Conservation (phyloP, 1,140 invertebrate species). For the Drosophila micromelanica region DNA sequence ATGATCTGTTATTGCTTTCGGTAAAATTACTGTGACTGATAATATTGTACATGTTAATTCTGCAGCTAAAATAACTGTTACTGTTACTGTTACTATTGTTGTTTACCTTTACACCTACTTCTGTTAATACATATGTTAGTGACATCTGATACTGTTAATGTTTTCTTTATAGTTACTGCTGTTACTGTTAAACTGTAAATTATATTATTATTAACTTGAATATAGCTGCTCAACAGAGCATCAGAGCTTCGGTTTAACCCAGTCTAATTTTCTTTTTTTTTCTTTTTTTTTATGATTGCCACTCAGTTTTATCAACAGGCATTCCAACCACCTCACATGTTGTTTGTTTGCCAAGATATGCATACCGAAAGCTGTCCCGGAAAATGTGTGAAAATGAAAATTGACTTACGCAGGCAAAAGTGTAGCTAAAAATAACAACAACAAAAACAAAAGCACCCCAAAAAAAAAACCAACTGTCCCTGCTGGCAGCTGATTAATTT, state of each 20-base stretch:
- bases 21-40: too few relatives aligned
- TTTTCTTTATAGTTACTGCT: too few relatives aligned
- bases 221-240: constrained; percentile 7
- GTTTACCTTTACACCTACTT: too few relatives aligned
- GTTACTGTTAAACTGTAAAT: too few relatives aligned
- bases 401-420: constrained; percentile 4
- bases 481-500: constrained; percentile 55
- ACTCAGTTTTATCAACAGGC: constrained; percentile 50
- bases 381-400: constrained; percentile 51
- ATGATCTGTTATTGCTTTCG: too few relatives aligned
- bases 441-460: not conserved
- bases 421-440: constrained; percentile 10
- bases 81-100: too few relatives aligned
- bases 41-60: too few relatives aligned
- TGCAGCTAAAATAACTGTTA: too few relatives aligned
- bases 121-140: too few relatives aligned
- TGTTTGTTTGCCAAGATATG: constrained; percentile 43
- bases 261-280: not conserved
- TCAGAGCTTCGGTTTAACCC: constrained; percentile 10
- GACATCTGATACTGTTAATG: too few relatives aligned
- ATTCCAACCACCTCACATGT: constrained; percentile 27
- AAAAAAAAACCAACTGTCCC: not conserved
- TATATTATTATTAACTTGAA: not conserved
- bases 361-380: constrained; percentile 34
- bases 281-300: constrained; percentile 29